These are phyloP conservation scores for Psephotus haematonotus DNA, from an alignment of 2,113 vertebrate genomes.

Conservation along the genomic window DNA sequence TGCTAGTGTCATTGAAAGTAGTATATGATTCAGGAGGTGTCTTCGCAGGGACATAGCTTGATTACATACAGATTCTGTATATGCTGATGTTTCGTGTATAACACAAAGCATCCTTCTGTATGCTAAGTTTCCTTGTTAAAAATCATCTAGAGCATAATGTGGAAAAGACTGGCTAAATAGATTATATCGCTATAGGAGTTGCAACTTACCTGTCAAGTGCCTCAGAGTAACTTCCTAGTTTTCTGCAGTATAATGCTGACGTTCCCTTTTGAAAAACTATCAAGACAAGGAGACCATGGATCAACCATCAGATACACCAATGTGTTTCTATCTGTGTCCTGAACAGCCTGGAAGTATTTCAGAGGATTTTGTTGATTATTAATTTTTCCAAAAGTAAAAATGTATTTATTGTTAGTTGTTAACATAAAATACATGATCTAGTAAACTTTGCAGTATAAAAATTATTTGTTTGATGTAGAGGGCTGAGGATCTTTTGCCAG, in stretches of 20 bases:
- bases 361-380: neutral
- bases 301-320: neutral
- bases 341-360: neutral
- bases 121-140: neutral
- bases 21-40: neutral
- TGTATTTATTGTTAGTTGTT: neutral
- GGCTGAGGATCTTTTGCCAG: neutral
- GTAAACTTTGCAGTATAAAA: neutral
- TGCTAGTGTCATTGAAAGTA: neutral
- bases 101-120: neutral
- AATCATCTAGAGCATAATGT: neutral
- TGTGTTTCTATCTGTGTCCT: neutral
- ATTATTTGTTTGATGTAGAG: neutral
- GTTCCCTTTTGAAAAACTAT: neutral
- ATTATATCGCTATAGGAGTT: neutral
- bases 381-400: neutral
- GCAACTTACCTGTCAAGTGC: neutral
- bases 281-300: neutral
- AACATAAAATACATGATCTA: accelerated
- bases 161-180: neutral
- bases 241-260: neutral
- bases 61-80: neutral
- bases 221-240: neutral
- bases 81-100: neutral
- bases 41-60: neutral